Evolutionary conservation across 2,113 vertebrate genomes (phyloP), one percentile per base, ranked within the genome.

Genomic region (Anser brachyrhynchus): DNA sequence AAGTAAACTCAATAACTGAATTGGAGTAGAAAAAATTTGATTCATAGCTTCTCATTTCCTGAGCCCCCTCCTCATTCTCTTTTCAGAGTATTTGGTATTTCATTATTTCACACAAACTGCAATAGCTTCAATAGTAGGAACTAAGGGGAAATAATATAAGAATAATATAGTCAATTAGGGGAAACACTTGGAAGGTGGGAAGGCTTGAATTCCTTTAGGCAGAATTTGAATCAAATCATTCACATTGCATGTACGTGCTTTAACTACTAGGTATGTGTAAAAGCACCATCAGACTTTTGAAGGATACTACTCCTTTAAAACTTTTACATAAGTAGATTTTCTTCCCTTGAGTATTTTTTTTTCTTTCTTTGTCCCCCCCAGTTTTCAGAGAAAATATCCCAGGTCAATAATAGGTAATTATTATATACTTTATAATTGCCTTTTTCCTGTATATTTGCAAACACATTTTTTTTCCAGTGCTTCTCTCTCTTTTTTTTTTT

Each of bases 341-440:
- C 21, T 71, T 84, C n/a, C 76, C 18, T 49, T 49, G 20, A 77
- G 44, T 39, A 70, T 57, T 33, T 39, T 54, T 54, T 43, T 67
- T 41, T 66, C 12, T 3, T 1, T 9, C 9, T 10, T 4, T 1
- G 0, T 7, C 19, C 22, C 5, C 17, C 35, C 3, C 29, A 46
- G 22, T 43, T 90, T 69, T 81, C 58, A 21, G 20, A 58, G n/a
- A 67, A 90, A 92, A 77, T 25, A 81, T 5, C 35, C 29, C n/a
- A 49, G 13, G 33, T 84, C 65, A 83, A n/a, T 75, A 79, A 43
- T 4, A 79, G 13, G 10, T 18, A 77, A 91, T 49, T 4, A 2
- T 23, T n/a, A 41, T 7, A 17, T 29, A 22, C 11, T 54, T 62
- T 17, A 37, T 10, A 59, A 58, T 70, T 70, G 44, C 44, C 5